These are phyloP conservation scores for Pheosia tremula DNA, from an alignment of 2,888 invertebrate genomes.

Conservation along the genomic window DNA sequence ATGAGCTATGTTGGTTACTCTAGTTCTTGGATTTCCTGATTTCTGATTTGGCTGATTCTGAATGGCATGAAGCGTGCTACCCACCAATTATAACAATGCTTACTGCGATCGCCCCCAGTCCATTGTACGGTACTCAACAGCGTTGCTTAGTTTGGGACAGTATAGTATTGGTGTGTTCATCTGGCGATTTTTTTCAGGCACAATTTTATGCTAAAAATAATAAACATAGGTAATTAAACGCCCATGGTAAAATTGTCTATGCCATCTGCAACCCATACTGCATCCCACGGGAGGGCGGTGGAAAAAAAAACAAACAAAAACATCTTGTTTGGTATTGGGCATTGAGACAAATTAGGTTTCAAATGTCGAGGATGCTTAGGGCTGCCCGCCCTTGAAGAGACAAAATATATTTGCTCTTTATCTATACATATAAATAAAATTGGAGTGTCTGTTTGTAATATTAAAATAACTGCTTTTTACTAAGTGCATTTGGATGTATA, in stretches of 20 bases:
- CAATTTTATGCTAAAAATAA: slow-evolving; percentile 31
- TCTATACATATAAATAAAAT: too few relatives aligned
- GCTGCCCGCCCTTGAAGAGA: not conserved
- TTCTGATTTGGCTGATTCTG: too few relatives aligned
- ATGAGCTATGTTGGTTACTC: too few relatives aligned
- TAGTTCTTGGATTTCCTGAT: too few relatives aligned
- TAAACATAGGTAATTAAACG: slow-evolving; percentile 40
- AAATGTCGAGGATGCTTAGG: slow-evolving; percentile 38
- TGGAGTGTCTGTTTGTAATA: too few relatives aligned
- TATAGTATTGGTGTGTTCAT: not conserved
- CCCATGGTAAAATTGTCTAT: slow-evolving; percentile 28
- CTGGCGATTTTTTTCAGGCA: not conserved
- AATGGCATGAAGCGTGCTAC: too few relatives aligned
- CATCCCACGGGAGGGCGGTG: slow-evolving; percentile 39
- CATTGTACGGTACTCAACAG: too few relatives aligned
- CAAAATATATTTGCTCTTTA: slow-evolving; percentile 2
- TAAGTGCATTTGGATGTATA: too few relatives aligned
- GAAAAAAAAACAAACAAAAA: slow-evolving; percentile 40
- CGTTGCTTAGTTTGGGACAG: too few relatives aligned
- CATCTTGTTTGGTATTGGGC: slow-evolving; percentile 8
- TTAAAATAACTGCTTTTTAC: too few relatives aligned
- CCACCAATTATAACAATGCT: too few relatives aligned
- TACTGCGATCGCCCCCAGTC: too few relatives aligned
- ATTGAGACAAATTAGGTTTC: slow-evolving; percentile 44
- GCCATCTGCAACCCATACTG: slow-evolving; percentile 41